Conservation (phyloP, 1,140 invertebrate species). For the Stegodyphus dumicola region DNA sequence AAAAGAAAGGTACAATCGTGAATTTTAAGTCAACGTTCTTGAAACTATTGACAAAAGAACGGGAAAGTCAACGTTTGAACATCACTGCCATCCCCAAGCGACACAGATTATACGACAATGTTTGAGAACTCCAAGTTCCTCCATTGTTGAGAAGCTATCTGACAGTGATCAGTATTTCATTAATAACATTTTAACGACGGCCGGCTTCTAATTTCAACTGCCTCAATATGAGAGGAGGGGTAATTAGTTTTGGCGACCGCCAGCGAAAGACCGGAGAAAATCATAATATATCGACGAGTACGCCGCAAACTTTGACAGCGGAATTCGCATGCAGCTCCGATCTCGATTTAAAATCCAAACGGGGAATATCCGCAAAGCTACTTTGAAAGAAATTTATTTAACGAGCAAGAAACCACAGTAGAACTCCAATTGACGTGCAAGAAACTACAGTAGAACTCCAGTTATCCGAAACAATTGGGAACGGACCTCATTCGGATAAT, state of each 20-base stretch:
- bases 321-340: background rate
- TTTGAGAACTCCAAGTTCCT: background rate
- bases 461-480: too few species aligned
- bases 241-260: conserved; percentile 26
- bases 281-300: background rate
- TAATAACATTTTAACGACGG: conserved; percentile 35
- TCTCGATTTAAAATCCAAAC: background rate
- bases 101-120: background rate
- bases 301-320: background rate
- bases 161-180: conserved; percentile 30
- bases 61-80: background rate
- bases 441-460: too few species aligned
- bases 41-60: background rate
- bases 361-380: background rate
- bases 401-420: background rate
- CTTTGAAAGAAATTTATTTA: background rate
- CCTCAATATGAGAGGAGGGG: conserved; percentile 11
- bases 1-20: background rate
- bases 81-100: background rate
- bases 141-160: background rate
- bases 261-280: background rate
- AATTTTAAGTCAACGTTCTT: background rate
- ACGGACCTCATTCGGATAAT: too few species aligned
- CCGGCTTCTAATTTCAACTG: conserved; percentile 6
- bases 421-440: background rate